These are phyloP conservation scores for Thripadectes ignobilis DNA, from an alignment of 2,797 vertebrate genomes.

Conservation along the genomic window DNA sequence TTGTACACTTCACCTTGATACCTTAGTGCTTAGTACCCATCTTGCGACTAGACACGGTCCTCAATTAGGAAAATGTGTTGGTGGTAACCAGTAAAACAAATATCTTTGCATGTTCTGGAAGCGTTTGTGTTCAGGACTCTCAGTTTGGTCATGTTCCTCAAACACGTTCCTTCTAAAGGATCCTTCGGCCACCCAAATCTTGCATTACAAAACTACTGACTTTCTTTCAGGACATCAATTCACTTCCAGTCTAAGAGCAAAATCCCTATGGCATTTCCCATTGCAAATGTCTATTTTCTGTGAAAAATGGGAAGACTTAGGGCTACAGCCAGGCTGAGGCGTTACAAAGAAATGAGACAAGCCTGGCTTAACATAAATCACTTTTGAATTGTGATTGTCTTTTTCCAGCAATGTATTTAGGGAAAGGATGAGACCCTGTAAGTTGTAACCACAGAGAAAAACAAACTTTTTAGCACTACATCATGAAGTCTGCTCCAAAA, in stretches of 20 bases:
- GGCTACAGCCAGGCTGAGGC: not conserved
- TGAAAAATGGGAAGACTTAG: not conserved
- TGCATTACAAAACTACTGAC: not conserved
- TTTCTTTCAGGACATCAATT: not conserved
- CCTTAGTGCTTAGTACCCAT: not conserved
- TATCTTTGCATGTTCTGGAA: not conserved
- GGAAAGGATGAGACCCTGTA: not conserved
- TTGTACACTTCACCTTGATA: not conserved
- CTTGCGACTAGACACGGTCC: not conserved
- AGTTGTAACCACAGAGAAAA: not conserved
- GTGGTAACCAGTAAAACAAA: not conserved
- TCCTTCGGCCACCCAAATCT: not conserved
- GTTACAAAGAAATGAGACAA: not conserved
- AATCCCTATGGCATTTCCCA: not conserved
- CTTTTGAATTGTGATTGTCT: not conserved
- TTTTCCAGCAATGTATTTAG: not conserved
- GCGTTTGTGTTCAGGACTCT: not conserved
- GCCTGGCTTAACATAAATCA: not conserved
- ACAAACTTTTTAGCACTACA: not conserved
- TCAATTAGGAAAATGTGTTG: not conserved
- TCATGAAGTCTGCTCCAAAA: not conserved
- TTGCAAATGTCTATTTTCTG: not conserved
- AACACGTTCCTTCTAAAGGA: fast-evolving
- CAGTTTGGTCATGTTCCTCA: not conserved
- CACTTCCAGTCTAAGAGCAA: not conserved